phyloP scores from a whole-genome alignment of 2,797 vertebrate genomes.

The Eutrigla gurnardus region DNA sequence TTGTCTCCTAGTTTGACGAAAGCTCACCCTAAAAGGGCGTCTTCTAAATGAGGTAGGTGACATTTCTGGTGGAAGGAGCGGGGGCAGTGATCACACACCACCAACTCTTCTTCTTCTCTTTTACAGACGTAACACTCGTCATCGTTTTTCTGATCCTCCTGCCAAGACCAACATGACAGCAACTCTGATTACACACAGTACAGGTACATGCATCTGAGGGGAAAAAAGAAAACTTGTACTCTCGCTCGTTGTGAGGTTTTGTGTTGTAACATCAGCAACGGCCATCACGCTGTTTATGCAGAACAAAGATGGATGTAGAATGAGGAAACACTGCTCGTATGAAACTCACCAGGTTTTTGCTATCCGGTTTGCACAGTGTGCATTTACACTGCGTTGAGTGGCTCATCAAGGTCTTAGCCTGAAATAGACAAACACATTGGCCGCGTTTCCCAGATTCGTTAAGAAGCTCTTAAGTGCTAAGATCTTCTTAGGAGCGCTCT shows the following conservation, averaged over 20 bases:
- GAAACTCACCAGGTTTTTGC: slow-evolving; percentile 54
- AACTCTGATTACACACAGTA: not conserved
- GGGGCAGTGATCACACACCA: slow-evolving; percentile 78
- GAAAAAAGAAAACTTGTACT: not conserved
- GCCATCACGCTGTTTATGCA: not conserved
- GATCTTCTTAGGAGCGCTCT: no score
- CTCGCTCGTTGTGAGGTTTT: not conserved
- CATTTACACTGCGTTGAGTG: slow-evolving; percentile 68
- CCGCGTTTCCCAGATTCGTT: no score
- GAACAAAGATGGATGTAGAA: not conserved
- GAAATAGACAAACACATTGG: slow-evolving; percentile 44
- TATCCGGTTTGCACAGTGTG: slow-evolving; percentile 18
- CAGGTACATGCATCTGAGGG: not conserved
- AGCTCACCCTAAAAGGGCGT: slow-evolving; percentile 52
- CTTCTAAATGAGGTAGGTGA: slow-evolving; percentile 72
- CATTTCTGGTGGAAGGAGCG: slow-evolving; percentile 80
- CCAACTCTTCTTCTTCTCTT: slow-evolving; percentile 27
- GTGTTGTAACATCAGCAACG: not conserved
- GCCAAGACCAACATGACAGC: slow-evolving; percentile 7
- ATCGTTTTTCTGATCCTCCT: slow-evolving; percentile 77
- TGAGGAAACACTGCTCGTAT: not conserved
- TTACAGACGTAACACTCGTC: slow-evolving; percentile 77
- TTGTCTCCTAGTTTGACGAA: not conserved
- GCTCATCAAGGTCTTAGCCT: slow-evolving; percentile 39
- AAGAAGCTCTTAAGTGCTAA: no score